Percentiles rank a stretch among this genome's conserved stretches.
Evolutionary conservation across 2,797 vertebrate genomes (phyloP).

Genomic region (Acanthiza pusilla): DNA sequence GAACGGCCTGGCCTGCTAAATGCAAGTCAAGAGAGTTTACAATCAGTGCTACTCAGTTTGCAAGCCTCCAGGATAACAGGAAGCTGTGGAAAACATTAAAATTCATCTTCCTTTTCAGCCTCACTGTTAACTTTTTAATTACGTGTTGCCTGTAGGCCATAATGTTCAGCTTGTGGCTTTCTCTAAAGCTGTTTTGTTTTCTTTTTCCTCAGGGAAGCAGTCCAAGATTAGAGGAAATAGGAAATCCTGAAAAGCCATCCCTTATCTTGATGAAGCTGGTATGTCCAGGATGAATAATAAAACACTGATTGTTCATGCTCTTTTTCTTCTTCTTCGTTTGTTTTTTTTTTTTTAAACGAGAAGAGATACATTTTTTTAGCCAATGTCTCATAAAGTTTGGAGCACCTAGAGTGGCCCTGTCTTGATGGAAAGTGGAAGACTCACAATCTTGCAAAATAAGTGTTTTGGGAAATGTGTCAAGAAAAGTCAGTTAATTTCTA

Average conservation of each 20-base stretch:
- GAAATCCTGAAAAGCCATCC: neutral
- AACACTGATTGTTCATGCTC: neutral
- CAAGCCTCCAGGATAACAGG: neutral
- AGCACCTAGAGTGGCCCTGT: neutral
- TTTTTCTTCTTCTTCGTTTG: neutral
- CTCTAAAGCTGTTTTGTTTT: neutral
- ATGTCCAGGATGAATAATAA: neutral
- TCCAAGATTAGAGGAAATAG: neutral
- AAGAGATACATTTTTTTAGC: neutral
- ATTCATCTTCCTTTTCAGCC: neutral
- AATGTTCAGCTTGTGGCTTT: neutral
- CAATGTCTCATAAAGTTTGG: neutral
- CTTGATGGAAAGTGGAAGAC: neutral
- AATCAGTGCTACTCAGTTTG: neutral
- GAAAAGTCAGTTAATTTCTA: neutral
- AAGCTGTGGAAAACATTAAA: neutral
- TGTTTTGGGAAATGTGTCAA: neutral
- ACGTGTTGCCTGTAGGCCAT: neutral
- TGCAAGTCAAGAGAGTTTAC: neutral
- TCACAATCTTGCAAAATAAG: neutral
- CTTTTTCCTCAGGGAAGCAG: neutral
- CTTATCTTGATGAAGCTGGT: neutral
- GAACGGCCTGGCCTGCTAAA: neutral
- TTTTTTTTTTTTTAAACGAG: neutral
- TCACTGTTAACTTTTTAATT: neutral